Evolutionary conservation across 2,113 vertebrate species (phyloP), one percentile per base, ranked within the genome.

Genomic region (Polypterus senegalus): DNA sequence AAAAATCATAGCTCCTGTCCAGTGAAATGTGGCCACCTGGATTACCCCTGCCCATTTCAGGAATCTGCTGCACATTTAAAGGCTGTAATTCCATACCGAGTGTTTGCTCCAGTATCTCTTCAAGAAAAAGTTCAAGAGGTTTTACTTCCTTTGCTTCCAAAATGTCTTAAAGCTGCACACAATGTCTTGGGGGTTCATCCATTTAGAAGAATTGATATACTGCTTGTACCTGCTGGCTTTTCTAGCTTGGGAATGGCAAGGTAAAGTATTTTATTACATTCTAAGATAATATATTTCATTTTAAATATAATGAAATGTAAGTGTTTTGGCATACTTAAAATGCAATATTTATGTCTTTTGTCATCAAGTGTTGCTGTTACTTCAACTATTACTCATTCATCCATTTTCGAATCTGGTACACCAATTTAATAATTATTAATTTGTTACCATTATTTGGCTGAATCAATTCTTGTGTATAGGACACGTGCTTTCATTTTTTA

Each of bases 201-300:
- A 0, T 98, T 98, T 74, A 77, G 88, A 65, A 89, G 94, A 57
- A 84, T 97, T 64, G 96, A 98, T 70, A 70, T 98, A 52, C 84
- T 98, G 65, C 83, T 98, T 6, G 91, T 97, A 65, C 94, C 96
- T 54, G 77, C 89, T 65, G 94, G 91, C 63, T 98, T 98, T 74
- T 88, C 91, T 68, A 96, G 94, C 69, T 82, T 97, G 58, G 96
- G 94, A 72, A 97, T 98, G 96, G 96, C 96, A 79, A 97, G 96
- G 94, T 98, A 94, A 66, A 65, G 54, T 67, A 67, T 67, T 61
- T 4, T 9, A 7, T 57, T 11, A 27, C 27, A 27, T 27, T 27
- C 27, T 27, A 27, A 1, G 27, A 27, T 27, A 27, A 1, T 27
- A 27, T 27, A 27, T 27, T 27, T 27, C 27, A 27, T 27, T 27